phyloP scores from a whole-genome alignment of 1,140 invertebrate genomes.

The Apis dorsata region DNA sequence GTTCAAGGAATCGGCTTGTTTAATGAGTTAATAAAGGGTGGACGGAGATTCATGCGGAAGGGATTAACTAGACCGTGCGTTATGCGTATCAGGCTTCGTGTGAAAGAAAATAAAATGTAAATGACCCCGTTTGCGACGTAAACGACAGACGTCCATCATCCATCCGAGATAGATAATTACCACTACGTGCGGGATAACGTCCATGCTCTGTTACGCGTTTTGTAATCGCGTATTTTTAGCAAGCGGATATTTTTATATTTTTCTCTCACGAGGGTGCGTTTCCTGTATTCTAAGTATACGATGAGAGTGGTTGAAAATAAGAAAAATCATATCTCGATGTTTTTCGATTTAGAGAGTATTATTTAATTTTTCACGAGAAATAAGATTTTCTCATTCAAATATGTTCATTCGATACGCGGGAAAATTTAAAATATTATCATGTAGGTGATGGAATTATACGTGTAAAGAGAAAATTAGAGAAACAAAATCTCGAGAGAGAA shows the following conservation, averaged over 20 bases:
- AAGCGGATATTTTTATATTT: not conserved
- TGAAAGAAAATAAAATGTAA: slow-evolving; percentile 31
- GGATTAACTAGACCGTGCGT: slow-evolving; percentile 33
- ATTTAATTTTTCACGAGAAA: no score
- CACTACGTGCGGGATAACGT: not conserved
- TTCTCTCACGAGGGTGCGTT: not conserved
- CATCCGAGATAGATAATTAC: slow-evolving; percentile 2
- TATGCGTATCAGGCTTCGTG: not conserved
- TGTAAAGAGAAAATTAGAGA: no score
- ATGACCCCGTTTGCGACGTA: slow-evolving; percentile 6
- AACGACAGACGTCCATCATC: slow-evolving; percentile 1
- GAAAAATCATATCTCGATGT: no score
- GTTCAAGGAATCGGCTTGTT: not conserved
- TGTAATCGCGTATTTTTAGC: slow-evolving; percentile 16
- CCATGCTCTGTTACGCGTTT: not conserved
- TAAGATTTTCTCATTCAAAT: no score
- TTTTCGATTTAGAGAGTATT: no score
- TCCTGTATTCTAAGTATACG: no score
- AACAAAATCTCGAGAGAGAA: no score
- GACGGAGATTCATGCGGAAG: slow-evolving; percentile 13
- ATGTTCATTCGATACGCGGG: no score
- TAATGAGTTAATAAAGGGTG: slow-evolving; percentile 14
- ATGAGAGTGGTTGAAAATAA: no score
- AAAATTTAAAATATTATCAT: no score
- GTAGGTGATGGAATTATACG: no score